A percentile compares a stretch with the other conserved stretches of the same genome.
Conservation (phyloP, 2,888 invertebrate genomes). For the Sphecodes monilicornis region DNA sequence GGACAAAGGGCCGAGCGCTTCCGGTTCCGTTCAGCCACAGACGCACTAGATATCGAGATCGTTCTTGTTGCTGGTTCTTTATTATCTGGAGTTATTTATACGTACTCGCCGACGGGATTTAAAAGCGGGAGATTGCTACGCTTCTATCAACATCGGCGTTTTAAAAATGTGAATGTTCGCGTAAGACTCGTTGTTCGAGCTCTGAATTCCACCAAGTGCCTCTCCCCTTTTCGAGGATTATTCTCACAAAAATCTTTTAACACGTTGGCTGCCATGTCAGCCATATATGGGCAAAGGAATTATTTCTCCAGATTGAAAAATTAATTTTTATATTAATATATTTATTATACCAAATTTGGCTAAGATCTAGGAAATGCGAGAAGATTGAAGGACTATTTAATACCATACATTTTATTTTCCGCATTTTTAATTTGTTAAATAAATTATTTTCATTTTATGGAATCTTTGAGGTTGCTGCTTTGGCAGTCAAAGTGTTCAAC, state of each 20-base stretch:
- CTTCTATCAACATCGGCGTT: not conserved
- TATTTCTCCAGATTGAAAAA: too few species aligned
- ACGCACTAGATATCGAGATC: not conserved
- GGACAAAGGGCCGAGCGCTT: constrained; percentile 22
- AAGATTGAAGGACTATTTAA: too few species aligned
- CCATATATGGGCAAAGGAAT: too few species aligned
- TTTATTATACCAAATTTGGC: too few species aligned
- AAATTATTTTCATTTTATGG: too few species aligned
- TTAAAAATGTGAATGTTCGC: not conserved
- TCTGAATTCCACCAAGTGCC: not conserved
- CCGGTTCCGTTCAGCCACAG: constrained; percentile 27
- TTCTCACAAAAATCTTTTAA: not conserved
- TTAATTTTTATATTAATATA: too few species aligned
- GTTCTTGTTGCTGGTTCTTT: not conserved
- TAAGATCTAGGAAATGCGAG: too few species aligned
- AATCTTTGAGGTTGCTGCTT: too few species aligned
- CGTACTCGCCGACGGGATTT: not conserved
- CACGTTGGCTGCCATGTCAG: too few species aligned
- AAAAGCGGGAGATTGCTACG: not conserved
- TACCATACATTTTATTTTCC: too few species aligned
- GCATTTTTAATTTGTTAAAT: too few species aligned
- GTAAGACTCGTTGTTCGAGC: not conserved
- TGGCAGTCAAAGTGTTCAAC: too few species aligned
- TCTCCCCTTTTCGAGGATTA: not conserved
- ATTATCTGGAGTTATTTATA: not conserved